Percentiles rank a stretch among this genome's conserved stretches.
Conservation (phyloP, 2,888 invertebrate genomes). For the Nephrotoma flavescens region DNA sequence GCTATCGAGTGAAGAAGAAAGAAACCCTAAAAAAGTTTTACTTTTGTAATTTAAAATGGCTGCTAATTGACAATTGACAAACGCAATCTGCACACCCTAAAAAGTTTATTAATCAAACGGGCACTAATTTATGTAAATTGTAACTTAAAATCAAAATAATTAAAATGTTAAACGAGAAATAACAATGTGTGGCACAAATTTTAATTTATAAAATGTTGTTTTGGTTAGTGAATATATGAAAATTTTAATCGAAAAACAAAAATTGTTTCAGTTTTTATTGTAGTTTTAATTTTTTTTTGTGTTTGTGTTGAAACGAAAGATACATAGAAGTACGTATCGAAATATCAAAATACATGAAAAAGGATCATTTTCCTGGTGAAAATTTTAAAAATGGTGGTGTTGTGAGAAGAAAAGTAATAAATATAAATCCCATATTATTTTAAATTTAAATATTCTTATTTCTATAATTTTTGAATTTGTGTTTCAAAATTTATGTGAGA, state of each 20-base stretch:
- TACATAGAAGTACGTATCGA: neutral
- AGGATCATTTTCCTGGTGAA: neutral
- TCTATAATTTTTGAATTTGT: neutral
- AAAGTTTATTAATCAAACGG: neutral
- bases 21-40: neutral
- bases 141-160: neutral
- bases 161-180: neutral
- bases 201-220: neutral
- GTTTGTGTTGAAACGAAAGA: neutral
- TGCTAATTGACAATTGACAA: neutral
- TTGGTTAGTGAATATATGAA: neutral
- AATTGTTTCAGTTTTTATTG: neutral
- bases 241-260: neutral
- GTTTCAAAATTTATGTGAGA: neutral
- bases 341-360: neutral
- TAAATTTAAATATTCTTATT: neutral
- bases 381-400: neutral
- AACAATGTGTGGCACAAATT: neutral
- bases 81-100: neutral
- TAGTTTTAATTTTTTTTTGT: neutral
- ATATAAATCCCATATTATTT: neutral
- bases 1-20: neutral
- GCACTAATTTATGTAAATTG: neutral
- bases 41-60: neutral
- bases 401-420: neutral